These are phyloP conservation scores for Caenorhabditis angaria DNA, from an alignment of 2,888 invertebrate species.

Conservation along the genomic window DNA sequence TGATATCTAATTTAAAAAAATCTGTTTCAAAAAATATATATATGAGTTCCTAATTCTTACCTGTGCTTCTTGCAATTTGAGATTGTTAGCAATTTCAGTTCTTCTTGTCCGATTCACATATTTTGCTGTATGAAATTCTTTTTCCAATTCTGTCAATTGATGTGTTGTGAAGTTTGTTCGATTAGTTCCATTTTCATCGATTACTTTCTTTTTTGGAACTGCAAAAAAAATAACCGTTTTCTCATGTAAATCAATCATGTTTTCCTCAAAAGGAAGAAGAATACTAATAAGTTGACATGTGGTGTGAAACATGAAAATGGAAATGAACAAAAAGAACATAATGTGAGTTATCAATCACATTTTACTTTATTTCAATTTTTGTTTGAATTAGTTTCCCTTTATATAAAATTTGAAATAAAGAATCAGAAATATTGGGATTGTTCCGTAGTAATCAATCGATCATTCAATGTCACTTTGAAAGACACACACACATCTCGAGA, in stretches of 20 bases:
- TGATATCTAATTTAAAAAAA: too few species aligned
- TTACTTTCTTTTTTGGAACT: conserved; percentile 56
- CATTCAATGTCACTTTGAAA: conserved; percentile 14
- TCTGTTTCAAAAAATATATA: too few species aligned
- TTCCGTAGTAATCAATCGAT: conserved; percentile 36
- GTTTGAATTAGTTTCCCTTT: too few species aligned
- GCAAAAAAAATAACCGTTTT: conserved; percentile 15
- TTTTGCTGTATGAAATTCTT: conserved; percentile 99
- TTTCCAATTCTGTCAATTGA: conserved; percentile 97
- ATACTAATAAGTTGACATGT: conserved; percentile 2
- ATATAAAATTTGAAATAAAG: neutral
- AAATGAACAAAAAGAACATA: neutral
- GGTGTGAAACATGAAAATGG: neutral
- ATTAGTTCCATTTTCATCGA: conserved; percentile 62
- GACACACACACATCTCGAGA: conserved; percentile 6
- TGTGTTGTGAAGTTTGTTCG: conserved; percentile 99
- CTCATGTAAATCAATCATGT: too few species aligned
- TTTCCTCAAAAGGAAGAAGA: neutral
- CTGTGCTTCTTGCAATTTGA: conserved; percentile 96
- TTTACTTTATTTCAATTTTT: neutral
- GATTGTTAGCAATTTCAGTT: conserved; percentile 94
- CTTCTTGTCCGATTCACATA: conserved; percentile 94
- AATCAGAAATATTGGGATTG: neutral
- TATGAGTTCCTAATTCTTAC: too few species aligned
- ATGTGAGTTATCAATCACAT: neutral